Percentiles rank a stretch among this genome's conserved stretches.
phyloP scores from a whole-genome alignment of 1,140 invertebrate genomes.

The Drosophila ficusphila region DNA sequence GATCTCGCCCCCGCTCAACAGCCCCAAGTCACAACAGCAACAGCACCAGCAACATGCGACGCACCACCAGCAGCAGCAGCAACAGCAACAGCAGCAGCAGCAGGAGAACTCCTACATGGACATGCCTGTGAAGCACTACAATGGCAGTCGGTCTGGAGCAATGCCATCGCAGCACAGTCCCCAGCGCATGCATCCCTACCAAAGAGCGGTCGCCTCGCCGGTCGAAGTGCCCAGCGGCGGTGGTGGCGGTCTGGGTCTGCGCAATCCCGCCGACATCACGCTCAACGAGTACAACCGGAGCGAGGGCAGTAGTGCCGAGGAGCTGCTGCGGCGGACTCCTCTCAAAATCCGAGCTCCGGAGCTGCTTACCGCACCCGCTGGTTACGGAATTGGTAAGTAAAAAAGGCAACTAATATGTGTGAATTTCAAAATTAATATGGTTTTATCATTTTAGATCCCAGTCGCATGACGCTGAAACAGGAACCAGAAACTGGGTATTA shows the following conservation, averaged over 20 bases:
- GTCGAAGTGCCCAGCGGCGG: slow-evolving; percentile 22
- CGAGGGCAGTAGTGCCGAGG: slow-evolving; percentile 70
- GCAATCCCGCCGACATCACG: slow-evolving; percentile 79
- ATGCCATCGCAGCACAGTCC: slow-evolving; percentile 55
- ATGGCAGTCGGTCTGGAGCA: slow-evolving; percentile 34
- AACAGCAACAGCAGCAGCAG: slow-evolving; percentile 33
- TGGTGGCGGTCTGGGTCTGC: slow-evolving; percentile 46
- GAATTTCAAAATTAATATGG: background rate
- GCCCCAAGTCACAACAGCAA: slow-evolving; percentile 64
- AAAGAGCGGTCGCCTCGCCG: slow-evolving; percentile 63
- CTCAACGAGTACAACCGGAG: slow-evolving; percentile 81
- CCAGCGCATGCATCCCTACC: slow-evolving; percentile 80
- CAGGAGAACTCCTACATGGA: slow-evolving; percentile 50
- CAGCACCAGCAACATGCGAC: slow-evolving; percentile 49
- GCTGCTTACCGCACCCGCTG: slow-evolving; percentile 43
- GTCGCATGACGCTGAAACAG: slow-evolving; percentile 81
- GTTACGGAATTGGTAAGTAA: slow-evolving; percentile 60
- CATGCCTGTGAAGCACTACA: slow-evolving; percentile 44
- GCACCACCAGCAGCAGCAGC: slow-evolving; percentile 38
- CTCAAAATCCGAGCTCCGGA: slow-evolving; percentile 71
- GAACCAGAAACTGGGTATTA: slow-evolving; percentile 83
- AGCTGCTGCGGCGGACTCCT: slow-evolving; percentile 68
- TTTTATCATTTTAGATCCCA: slow-evolving; percentile 47
- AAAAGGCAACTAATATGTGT: background rate
- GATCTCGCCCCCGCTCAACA: slow-evolving; percentile 68